Evolutionary conservation across 2,888 invertebrate genomes (phyloP), one percentile per base, ranked within the genome.

Genomic region (Limnephilus rhombicus): DNA sequence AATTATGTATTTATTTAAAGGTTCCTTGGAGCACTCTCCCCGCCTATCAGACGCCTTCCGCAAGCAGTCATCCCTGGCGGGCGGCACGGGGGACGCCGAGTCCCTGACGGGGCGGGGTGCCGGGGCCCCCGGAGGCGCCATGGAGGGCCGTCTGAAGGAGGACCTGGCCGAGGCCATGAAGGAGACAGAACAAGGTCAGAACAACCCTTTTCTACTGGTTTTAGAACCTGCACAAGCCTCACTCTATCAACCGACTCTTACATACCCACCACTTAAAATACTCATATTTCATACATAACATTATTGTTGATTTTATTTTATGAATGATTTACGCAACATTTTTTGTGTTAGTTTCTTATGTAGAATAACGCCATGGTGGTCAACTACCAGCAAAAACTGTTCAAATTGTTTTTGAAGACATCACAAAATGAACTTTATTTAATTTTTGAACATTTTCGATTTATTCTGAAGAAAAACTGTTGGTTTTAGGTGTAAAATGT

Each of bases 81-180:
- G 49, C n/a, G 95, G 95, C 0, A 91, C 82, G n/a, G 91, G 83
- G 4, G 91, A 89, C 29, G 80, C 37, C 31, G 92, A 53, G 31
- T 34, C 45, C 9, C 85, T 83, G 94, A 95, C 53, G 24, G 95
- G 95, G 0, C 83, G 88, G 68, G 85, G 90, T 9, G 82, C 45
- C 34, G 85, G 87, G 3, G 89, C 49, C n/a, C 49, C 80, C n/a
- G 92, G 93, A 3, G 92, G 92, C 29, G 95, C 97, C 2, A 98
- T 98, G 87, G 99, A 99, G 94, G 97, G 98, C 92, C 98, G 98
- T 94, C 96, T 99, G 29, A 97, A 97, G 94, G 99, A 99, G 95
- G 98, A 98, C 95, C 96, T 99, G 91, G 99, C 99, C 0, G 99
- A 99, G 95, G 99, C 99, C 91, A 99, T 99, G 99, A 97, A 98